Evolutionary conservation across 1,140 invertebrate species (phyloP).

Genomic region (Drosophila leontia): DNA sequence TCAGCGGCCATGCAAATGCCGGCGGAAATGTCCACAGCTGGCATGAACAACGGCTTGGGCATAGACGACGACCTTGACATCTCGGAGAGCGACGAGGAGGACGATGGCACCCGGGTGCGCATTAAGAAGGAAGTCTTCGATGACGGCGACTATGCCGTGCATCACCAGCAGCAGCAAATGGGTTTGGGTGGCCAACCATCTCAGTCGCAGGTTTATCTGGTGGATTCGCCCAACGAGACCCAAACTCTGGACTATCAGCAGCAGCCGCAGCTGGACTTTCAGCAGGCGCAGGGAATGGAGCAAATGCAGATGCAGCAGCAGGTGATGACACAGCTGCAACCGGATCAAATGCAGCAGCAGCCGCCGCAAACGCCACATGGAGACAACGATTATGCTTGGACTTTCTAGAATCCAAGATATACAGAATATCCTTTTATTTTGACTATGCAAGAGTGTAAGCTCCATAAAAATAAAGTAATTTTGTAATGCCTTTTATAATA

Average conservation of each 20-base stretch:
- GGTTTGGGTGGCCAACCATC: conserved; percentile 4
- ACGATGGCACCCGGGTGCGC: conserved; percentile 56
- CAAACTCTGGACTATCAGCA: conserved; percentile 39
- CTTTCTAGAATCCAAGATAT: conserved; percentile 40
- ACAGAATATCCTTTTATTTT: too few species aligned
- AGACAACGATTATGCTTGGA: conserved; percentile 79
- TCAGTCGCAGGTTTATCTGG: conserved; percentile 56
- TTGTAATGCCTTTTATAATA: neutral
- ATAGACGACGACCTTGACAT: conserved; percentile 92
- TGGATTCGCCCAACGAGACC: conserved; percentile 62
- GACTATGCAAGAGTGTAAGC: neutral
- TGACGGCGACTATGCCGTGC: conserved; percentile 39
- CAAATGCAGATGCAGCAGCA: conserved; percentile 40
- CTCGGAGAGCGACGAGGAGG: conserved; percentile 92
- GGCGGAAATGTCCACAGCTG: conserved; percentile 31
- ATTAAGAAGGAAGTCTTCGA: conserved; percentile 75
- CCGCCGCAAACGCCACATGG: conserved; percentile 55
- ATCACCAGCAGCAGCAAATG: conserved; percentile 32
- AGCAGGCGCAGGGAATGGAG: conserved; percentile 44
- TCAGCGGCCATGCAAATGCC: conserved; percentile 48
- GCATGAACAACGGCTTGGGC: conserved; percentile 66
- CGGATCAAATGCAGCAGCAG: conserved; percentile 41
- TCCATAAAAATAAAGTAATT: neutral
- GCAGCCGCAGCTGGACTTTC: conserved; percentile 27
- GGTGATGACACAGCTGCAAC: conserved; percentile 11